Evolutionary conservation across 37 sponge, comb jelly and placozoan species (phyloP), one percentile per base, ranked within the genome.

Genomic region (Mnemiopsis leidyi): DNA sequence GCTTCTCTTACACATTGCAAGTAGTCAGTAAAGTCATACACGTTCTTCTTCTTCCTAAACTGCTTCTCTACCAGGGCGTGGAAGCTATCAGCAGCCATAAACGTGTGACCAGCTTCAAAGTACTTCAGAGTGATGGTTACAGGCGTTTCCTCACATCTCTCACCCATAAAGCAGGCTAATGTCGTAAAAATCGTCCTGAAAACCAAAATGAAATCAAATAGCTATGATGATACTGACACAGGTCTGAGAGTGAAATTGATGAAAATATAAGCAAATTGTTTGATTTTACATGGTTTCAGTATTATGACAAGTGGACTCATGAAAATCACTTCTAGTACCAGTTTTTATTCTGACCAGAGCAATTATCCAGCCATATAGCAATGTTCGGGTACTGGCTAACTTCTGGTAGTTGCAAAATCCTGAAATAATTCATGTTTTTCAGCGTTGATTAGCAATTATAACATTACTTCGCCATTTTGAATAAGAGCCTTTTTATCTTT

Each of bases 81-180:
- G 29, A 69, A 69, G 3, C 28, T 26, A 18, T 69, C 73, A 18
- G 73, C 73, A 21, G 73, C 24, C 73, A 69, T 69, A 69, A 69
- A 69, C n/a, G 73, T 69, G 21, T 69, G 73, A 1, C 73, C 73
- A 69, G 73, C 73, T 69, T 69, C 73, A 25, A 69, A 69, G 73
- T 23, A 69, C 29, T 69, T 69, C 2, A 69, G n/a, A 5, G 73
- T 69, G 73, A 69, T 69, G 28, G 24, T 69, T 23, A 3, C 9
- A 3, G 29, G 29, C 2, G 73, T 25, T n/a, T 5, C 73, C 24
- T 69, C 73, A 61, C 68, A 21, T 25, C 3, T 16, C 73, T 69
- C 73, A 25, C 29, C 29, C 73, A 69, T 69, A 18, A 69, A 69
- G 3, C 28, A 21, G 2, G 73, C 73, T 25, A 69, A 3, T 23